Conservation (phyloP, 2,888 invertebrate genomes). For the Macrosoma leucophasiata region DNA sequence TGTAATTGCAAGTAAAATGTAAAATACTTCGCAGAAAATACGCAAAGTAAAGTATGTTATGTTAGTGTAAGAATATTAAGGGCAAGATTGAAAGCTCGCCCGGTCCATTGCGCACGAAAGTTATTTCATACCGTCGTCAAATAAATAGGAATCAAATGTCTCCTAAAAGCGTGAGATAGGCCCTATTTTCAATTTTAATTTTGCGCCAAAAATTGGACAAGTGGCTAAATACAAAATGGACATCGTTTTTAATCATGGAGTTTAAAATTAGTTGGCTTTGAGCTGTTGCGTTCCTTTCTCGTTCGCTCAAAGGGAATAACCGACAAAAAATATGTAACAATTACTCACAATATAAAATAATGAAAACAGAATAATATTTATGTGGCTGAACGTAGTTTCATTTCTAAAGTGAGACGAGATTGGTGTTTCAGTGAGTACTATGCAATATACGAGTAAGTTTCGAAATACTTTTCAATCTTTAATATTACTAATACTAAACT, state of each 20-base stretch:
- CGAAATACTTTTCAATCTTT: too few species aligned
- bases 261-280: constrained; percentile 53
- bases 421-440: too few species aligned
- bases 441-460: too few species aligned
- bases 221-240: constrained; percentile 42
- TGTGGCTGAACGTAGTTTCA: too few species aligned
- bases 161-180: constrained; percentile 27
- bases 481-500: too few species aligned
- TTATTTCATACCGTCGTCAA: constrained; percentile 31
- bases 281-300: constrained; percentile 29
- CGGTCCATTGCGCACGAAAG: constrained; percentile 27
- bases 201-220: constrained; percentile 33
- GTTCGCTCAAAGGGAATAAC: constrained; percentile 31
- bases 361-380: constrained; percentile 32
- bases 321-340: constrained; percentile 35
- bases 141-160: constrained; percentile 32
- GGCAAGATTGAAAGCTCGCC: too few species aligned
- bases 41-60: too few species aligned
- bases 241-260: constrained; percentile 48
- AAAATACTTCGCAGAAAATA: too few species aligned
- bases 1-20: too few species aligned
- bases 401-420: too few species aligned
- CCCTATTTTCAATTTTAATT: constrained; percentile 41
- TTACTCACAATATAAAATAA: constrained; percentile 33
- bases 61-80: too few species aligned